phyloP scores from a whole-genome alignment of 2,797 vertebrate genomes.

The Coluber constrictor region DNA sequence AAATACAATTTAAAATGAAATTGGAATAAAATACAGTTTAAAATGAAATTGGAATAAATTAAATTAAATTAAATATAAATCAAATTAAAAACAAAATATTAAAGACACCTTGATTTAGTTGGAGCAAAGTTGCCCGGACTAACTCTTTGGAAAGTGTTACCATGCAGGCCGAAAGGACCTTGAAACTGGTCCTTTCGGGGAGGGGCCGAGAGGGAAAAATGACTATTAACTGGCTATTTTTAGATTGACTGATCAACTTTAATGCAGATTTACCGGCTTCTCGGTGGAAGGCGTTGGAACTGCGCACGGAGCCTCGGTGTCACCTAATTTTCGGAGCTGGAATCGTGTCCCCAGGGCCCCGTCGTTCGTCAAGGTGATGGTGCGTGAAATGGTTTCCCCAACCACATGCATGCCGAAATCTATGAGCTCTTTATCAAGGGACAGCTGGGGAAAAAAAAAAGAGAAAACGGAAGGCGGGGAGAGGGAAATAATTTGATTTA shows the following conservation, averaged over 20 bases:
- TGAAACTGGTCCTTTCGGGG: no score
- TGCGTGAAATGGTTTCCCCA: constrained; percentile 81
- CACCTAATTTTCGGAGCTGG: constrained; percentile 64
- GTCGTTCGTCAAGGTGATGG: constrained; percentile 83
- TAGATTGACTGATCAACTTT: neutral
- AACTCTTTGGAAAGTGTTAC: neutral
- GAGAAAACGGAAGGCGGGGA: neutral
- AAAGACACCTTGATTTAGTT: neutral
- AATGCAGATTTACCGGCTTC: constrained; percentile 59
- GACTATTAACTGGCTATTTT: neutral
- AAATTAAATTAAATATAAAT: no score
- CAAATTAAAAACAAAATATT: no score
- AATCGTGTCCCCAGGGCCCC: constrained; percentile 84
- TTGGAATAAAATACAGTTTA: no score
- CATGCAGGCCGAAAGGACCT: neutral
- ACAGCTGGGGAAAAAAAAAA: constrained; percentile 72
- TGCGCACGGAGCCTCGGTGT: constrained; percentile 24
- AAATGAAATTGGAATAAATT: no score
- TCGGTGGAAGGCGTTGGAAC: constrained; percentile 10
- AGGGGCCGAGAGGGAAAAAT: neutral
- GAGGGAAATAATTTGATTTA: constrained; percentile 40
- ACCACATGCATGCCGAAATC: constrained; percentile 87
- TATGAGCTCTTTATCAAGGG: constrained; percentile 81
- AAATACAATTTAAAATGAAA: no score
- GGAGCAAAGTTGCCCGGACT: neutral